Conservation (phyloP, 2,797 vertebrate genomes). For the Liasis olivaceus region DNA sequence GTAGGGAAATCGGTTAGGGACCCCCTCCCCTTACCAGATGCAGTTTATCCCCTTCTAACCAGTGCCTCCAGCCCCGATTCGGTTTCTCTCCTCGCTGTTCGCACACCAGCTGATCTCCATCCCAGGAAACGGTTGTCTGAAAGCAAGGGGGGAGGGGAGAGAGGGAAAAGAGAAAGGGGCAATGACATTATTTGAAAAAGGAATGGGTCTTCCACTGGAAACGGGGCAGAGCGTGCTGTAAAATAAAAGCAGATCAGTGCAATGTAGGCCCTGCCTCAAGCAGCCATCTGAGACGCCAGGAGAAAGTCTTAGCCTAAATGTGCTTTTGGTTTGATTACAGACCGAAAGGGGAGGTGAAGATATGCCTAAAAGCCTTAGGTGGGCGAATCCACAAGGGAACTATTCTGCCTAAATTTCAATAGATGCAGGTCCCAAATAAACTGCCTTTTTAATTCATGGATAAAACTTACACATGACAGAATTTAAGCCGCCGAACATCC, state of each 20-base stretch:
- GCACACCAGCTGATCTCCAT: conserved; percentile 87
- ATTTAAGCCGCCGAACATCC: not conserved
- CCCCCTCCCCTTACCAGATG: conserved; percentile 80
- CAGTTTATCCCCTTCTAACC: conserved; percentile 86
- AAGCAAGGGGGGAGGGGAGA: not conserved
- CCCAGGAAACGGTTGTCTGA: conserved; percentile 90
- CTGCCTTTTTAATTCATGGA: not conserved
- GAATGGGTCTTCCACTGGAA: not conserved
- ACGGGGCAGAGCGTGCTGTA: not conserved
- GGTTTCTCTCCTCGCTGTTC: conserved; percentile 89
- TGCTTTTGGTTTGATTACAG: not conserved
- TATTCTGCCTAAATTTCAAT: not conserved
- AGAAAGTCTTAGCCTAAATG: not conserved
- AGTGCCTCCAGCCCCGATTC: conserved; percentile 92
- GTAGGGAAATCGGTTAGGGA: fast-evolving
- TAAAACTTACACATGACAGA: not conserved
- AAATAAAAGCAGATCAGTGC: not conserved
- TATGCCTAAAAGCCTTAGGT: not conserved
- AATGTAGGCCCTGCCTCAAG: not conserved
- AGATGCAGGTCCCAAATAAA: not conserved
- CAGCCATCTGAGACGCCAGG: not conserved
- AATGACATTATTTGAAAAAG: not conserved
- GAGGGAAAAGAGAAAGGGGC: conserved; percentile 13
- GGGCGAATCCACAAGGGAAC: not conserved
- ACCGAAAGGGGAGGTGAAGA: not conserved